Evolutionary conservation across 2,113 vertebrate genomes (phyloP).

Genomic region (Chaenogobius annularis): DNA sequence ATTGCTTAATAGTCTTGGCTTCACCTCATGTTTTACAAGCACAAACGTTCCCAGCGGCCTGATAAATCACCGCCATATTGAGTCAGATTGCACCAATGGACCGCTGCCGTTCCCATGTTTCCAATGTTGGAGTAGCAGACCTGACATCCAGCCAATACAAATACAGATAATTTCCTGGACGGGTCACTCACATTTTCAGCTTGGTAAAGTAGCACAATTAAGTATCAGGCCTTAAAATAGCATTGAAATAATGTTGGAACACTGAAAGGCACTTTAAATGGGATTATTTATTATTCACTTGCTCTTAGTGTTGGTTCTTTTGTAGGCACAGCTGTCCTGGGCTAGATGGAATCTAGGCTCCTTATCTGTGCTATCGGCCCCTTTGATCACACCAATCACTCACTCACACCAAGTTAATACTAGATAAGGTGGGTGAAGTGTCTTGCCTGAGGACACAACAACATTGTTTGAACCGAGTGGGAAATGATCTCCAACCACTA

Average conservation of each 20-base stretch:
- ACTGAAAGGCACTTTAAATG: no score
- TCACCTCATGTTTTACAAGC: slow-evolving; percentile 76
- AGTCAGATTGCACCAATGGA: slow-evolving; percentile 71
- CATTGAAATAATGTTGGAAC: not conserved
- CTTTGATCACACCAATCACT: no score
- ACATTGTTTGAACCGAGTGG: no score
- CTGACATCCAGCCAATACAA: slow-evolving; percentile 59
- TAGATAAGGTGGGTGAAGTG: no score
- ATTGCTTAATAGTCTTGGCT: slow-evolving; percentile 74
- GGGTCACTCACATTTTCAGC: slow-evolving; percentile 25
- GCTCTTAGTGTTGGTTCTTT: no score
- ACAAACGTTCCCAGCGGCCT: slow-evolving; percentile 68
- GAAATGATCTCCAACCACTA: no score
- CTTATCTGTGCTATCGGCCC: no score
- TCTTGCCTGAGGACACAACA: no score
- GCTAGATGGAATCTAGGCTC: no score
- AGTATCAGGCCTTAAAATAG: not conserved
- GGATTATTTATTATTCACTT: no score
- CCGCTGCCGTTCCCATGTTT: slow-evolving; percentile 70
- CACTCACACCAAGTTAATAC: no score
- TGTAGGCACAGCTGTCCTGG: no score
- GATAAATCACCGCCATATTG: slow-evolving; percentile 71
- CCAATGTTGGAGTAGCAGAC: slow-evolving; percentile 49
- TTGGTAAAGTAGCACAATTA: not conserved
- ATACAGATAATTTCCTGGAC: slow-evolving; percentile 50